Percentiles rank a stretch among this genome's conserved stretches.
These are phyloP conservation scores for Eupithecia vulgata DNA, from an alignment of 2,888 invertebrate genomes.

Conservation along the genomic window DNA sequence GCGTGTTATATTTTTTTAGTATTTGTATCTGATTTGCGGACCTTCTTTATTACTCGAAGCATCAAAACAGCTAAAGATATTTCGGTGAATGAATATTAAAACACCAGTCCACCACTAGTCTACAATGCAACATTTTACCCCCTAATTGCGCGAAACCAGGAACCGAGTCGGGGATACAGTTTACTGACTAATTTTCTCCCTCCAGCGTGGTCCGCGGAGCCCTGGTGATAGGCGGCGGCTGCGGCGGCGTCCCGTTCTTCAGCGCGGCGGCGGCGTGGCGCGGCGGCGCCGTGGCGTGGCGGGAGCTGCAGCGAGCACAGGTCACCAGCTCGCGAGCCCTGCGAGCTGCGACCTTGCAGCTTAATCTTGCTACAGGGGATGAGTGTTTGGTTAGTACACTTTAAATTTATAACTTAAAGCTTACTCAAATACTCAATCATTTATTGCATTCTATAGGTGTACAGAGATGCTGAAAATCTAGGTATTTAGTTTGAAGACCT, in stretches of 20 bases:
- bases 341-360: conserved; percentile 93
- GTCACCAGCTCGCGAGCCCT: conserved; percentile 62
- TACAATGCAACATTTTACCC: too few relatives aligned
- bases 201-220: conserved; percentile 73
- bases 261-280: conserved; percentile 84
- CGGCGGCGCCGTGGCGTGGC: conserved; percentile 86
- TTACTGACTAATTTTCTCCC: background rate
- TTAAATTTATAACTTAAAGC: background rate
- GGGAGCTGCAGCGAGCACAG: conserved; percentile 84
- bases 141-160: too few relatives aligned
- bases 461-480: too few relatives aligned
- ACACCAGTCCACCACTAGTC: too few relatives aligned
- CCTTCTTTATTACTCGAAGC: too few relatives aligned
- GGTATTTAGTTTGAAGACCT: too few relatives aligned
- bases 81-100: too few relatives aligned
- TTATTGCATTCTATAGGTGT: too few relatives aligned
- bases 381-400: conserved; percentile 91
- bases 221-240: conserved; percentile 72
- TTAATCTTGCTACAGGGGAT: conserved; percentile 92
- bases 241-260: conserved; percentile 83
- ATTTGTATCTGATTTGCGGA: background rate
- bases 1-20: too few relatives aligned
- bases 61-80: too few relatives aligned
- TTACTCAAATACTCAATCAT: too few relatives aligned
- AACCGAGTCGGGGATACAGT: background rate